Percentiles rank a stretch among this genome's conserved stretches.
Evolutionary conservation across 2,888 invertebrate genomes (phyloP).

Genomic region (Synergus umbraculus): DNA sequence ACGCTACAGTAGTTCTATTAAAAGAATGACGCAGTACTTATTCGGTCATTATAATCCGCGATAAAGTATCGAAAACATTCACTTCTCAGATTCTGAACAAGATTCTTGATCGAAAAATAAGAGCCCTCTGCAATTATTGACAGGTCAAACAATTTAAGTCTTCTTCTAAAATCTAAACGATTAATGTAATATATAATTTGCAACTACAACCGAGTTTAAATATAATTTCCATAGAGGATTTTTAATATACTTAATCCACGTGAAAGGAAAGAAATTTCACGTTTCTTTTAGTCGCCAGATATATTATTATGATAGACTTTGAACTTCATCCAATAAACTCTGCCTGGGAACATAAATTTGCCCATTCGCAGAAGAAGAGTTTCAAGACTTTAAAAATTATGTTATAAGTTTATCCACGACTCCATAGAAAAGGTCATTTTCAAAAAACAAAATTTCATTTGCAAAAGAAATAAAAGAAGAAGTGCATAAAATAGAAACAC

Average conservation of each 20-base stretch:
- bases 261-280: background rate
- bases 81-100: too few species aligned
- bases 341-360: background rate
- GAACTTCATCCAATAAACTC: constrained; percentile 1
- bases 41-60: background rate
- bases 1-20: background rate
- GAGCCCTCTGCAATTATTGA: too few species aligned
- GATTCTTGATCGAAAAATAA: too few species aligned
- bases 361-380: background rate
- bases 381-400: background rate
- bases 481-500: too few species aligned
- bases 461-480: too few species aligned
- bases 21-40: background rate
- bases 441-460: too few species aligned
- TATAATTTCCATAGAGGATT: background rate
- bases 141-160: background rate
- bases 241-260: background rate
- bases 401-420: background rate
- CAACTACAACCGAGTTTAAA: background rate
- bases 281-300: background rate
- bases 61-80: too few species aligned
- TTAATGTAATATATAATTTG: background rate
- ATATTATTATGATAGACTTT: constrained; percentile 30
- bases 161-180: background rate
- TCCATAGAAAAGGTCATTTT: too few species aligned